Evolutionary conservation across 1,140 invertebrate species (phyloP).

Genomic region (Littorina saxatilis): DNA sequence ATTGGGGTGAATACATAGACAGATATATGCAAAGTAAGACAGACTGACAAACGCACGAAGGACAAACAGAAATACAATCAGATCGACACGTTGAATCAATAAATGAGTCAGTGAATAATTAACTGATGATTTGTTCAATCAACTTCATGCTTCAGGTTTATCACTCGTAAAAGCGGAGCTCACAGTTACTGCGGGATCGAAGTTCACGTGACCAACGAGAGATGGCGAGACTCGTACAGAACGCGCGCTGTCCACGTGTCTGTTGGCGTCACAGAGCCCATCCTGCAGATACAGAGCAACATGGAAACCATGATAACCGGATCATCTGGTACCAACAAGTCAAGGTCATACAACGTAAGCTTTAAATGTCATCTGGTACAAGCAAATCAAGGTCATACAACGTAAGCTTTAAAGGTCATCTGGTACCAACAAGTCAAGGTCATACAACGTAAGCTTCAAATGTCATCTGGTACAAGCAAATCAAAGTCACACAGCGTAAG

Average conservation of each 20-base stretch:
- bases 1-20: no score
- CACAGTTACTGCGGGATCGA: neutral
- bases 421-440: neutral
- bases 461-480: no score
- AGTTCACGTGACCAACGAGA: neutral
- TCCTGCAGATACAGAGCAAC: neutral
- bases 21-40: no score
- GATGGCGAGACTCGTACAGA: neutral
- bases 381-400: no score
- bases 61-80: no score
- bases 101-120: no score
- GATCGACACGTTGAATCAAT: no score
- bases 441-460: neutral
- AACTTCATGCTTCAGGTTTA: conserved; percentile 3
- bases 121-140: no score
- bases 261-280: neutral
- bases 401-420: no score
- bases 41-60: no score
- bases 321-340: neutral
- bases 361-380: no score
- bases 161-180: neutral
- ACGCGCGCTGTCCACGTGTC: neutral
- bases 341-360: neutral
- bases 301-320: neutral
- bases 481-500: no score